Percentiles rank a stretch among this genome's conserved stretches.
phyloP scores from a whole-genome alignment of 2,797 vertebrate species.

The Poecile montanus region DNA sequence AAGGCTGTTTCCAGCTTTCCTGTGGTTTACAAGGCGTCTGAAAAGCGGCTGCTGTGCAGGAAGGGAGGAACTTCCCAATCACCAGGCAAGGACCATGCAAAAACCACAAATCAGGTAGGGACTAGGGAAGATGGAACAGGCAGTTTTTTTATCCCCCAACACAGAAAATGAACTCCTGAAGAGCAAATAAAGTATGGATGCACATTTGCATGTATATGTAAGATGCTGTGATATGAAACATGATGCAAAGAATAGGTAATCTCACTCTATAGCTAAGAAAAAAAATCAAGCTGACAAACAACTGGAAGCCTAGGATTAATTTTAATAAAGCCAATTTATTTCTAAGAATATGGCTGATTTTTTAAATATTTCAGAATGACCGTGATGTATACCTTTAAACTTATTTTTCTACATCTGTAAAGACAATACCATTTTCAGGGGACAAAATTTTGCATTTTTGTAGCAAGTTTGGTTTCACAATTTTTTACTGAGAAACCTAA shows the following conservation, averaged over 20 bases:
- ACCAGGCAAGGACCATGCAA: background rate
- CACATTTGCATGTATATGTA: background rate
- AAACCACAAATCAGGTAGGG: background rate
- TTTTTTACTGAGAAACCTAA: background rate
- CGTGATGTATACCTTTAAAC: background rate
- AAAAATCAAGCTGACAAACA: background rate
- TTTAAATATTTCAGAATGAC: background rate
- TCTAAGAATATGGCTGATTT: background rate
- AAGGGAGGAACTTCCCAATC: background rate
- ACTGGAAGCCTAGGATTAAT: background rate
- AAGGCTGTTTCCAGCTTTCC: background rate
- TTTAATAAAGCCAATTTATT: background rate
- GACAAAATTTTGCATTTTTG: background rate
- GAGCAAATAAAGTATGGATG: background rate
- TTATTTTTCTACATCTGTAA: background rate
- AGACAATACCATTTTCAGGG: background rate
- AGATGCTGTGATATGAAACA: background rate
- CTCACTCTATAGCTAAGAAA: background rate
- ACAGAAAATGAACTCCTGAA: background rate
- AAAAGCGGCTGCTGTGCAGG: background rate
- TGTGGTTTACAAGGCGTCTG: background rate
- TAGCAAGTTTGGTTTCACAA: background rate
- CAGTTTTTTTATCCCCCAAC: background rate
- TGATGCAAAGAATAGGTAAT: background rate
- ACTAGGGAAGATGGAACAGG: background rate